Base-by-base conservation (phyloP, 1,140 invertebrate species). In the Camponotus vicinus region DNA sequence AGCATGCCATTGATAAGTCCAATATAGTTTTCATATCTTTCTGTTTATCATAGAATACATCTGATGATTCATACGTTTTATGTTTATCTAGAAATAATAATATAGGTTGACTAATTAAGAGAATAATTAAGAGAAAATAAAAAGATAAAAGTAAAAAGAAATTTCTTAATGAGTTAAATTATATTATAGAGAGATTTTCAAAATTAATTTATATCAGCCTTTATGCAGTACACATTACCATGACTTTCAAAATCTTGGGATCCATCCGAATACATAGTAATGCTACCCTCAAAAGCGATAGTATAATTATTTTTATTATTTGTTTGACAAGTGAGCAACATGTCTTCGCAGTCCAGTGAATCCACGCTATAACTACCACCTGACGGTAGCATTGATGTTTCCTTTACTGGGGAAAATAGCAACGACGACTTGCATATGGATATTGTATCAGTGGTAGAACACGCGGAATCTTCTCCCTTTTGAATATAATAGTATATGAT, bases 241-340 rank as follows among this genome's bases (percentile, higher is more conserved):
- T 95, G 95, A 92, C 95, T 96, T 91, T 96, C 96, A 93, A 97
- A 97, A 90, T 95, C 95, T 92, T 97, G 97, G 88, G 97, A 98
- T 92, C 98, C 97, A 94, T 98, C 98, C 11, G 97, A 98, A 93
- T 97, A 98, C 96, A 97, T 97, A 55, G 97, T 97, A 85, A 97
- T 96, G 91, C 98, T 98, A 89, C 98, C 98, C 95, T 99, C 98
- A 92, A 99, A 99, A 69, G 98, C 98, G 91, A 99, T 98, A 73
- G 98, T 99, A 93, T 99, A 99, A 95, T 98, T 99, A 93, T 98
- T 97, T 95, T 98, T 98, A 92, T 99, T 98, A 78, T 95, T 95
- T 15, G 98, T 97, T 93, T 98, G 97, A 93, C 98, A 98, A 73
- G 98, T 99, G 52, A 98, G 96, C 91, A 99, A 97, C 93, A 98